Evolutionary conservation across 2,113 vertebrate species (phyloP), one percentile per base, ranked within the genome.

Genomic region (Panthera uncia): DNA sequence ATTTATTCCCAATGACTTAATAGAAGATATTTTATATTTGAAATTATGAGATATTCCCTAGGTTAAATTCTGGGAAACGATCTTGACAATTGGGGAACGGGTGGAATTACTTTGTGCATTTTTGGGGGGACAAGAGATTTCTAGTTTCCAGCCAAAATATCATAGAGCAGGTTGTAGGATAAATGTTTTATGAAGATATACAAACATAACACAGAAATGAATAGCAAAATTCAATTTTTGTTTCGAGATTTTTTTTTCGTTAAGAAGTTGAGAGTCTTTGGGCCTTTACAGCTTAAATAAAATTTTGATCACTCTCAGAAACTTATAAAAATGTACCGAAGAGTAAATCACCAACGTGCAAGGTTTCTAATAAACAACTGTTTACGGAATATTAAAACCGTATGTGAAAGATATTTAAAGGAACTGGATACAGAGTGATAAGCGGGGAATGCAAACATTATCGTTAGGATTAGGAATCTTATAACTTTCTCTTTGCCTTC

Each of bases 71-170:
- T 78, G n/a, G 50, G 63, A 88, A 88, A 91, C 7, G 31, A 41
- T 45, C 21, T 80, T 33, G 38, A 16, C 41, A 96, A 78, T 36
- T 50, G 36, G 4, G 15, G 6, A 6, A 1, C 52, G 50, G 45
- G 45, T 66, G 61, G 76, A 38, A 61, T 31, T 65, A 87, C 15
- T 95, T 97, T 87, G 38, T 66, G 45, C 31, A 93, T 95, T 89
- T 85, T 33, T 91, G 85, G 89, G 11, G 21, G 21, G 18, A 69
- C 4, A 82, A 73, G n/a, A 84, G 52, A 79, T 31, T 80, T 76
- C 27, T 89, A 65, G 33, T 82, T 93, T 93, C 66, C 87, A 79
- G 91, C 33, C 25, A 83, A 93, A 92, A 83, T 38, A 90, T 57
- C 65, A 91, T 8, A 52, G 12, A 85, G 29, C 9, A 71, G n/a